Conservation (phyloP, 2,888 invertebrate species). For the Leistus spinibarbis region DNA sequence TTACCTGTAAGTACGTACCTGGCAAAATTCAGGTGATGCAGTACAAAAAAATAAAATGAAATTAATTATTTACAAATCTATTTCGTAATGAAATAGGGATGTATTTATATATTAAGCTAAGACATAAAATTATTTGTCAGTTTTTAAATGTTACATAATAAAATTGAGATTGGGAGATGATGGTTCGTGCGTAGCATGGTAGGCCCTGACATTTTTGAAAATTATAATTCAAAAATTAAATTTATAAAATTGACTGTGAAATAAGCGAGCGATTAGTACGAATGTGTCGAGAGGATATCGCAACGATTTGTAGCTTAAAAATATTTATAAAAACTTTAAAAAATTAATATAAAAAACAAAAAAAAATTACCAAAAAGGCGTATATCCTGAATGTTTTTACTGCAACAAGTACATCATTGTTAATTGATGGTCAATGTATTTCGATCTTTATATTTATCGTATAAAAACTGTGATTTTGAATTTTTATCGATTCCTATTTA, state of each 20-base stretch:
- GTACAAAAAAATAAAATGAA: conserved; percentile 30
- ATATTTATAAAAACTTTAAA: background rate
- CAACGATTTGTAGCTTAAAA: conserved; percentile 37
- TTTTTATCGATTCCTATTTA: conserved; percentile 14
- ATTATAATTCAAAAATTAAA: background rate
- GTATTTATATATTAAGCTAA: conserved; percentile 25
- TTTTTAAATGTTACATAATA: conserved; percentile 32
- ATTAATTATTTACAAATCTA: conserved; percentile 33
- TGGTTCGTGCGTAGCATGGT: background rate
- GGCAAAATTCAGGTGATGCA: conserved; percentile 33
- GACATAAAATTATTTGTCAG: conserved; percentile 28
- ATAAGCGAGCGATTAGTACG: conserved; percentile 28
- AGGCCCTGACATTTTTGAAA: background rate
- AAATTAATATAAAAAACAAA: conserved; percentile 4
- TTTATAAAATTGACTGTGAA: conserved; percentile 12
- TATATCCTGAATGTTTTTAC: conserved; percentile 37
- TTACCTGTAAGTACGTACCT: conserved; percentile 30
- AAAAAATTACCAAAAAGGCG: conserved; percentile 22
- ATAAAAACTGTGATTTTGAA: conserved; percentile 39
- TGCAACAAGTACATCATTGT: conserved; percentile 32
- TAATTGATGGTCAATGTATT: conserved; percentile 37
- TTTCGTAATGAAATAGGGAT: conserved; percentile 14
- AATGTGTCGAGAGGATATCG: conserved; percentile 32
- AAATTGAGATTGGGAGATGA: conserved; percentile 15
- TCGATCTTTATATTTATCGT: conserved; percentile 37